phyloP scores from a whole-genome alignment of 2,113 vertebrate genomes.

The Nothoprocta perdicaria region DNA sequence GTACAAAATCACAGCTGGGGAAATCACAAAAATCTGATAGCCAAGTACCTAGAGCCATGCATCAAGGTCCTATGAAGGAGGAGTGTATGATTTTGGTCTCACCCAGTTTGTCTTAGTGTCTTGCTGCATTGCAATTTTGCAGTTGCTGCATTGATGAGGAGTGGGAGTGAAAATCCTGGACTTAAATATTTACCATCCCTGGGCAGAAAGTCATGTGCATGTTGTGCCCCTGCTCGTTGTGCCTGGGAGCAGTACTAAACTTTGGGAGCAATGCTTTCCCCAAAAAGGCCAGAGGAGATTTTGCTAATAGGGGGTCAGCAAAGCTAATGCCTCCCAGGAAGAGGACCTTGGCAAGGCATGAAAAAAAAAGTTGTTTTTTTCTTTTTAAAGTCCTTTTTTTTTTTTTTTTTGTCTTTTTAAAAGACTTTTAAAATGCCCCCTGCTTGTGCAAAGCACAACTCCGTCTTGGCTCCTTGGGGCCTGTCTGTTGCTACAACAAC shows the following conservation, averaged over 20 bases:
- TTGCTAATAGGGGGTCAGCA: background rate
- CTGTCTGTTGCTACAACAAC: conserved; percentile 21
- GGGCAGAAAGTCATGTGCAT: background rate
- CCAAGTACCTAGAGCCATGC: background rate
- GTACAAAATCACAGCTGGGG: background rate
- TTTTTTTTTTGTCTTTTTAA: background rate
- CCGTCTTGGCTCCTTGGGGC: conserved; percentile 2
- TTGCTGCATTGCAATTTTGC: background rate
- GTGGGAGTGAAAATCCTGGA: background rate
- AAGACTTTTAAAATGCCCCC: background rate
- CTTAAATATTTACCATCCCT: background rate
- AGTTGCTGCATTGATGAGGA: background rate
- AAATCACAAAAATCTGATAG: rapidly evolving
- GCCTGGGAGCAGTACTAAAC: background rate
- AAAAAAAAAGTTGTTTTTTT: background rate
- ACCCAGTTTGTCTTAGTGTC: background rate
- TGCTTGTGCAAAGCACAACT: background rate
- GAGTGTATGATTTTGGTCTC: background rate
- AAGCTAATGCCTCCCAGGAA: background rate
- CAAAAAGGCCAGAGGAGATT: background rate
- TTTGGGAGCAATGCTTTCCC: background rate
- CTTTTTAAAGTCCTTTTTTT: background rate
- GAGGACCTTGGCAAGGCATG: background rate
- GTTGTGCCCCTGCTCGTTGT: too few relatives aligned
- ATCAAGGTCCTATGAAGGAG: background rate